Base-by-base conservation (phyloP, 64 coral and sea anemone genomes). In the Actinia equina region DNA sequence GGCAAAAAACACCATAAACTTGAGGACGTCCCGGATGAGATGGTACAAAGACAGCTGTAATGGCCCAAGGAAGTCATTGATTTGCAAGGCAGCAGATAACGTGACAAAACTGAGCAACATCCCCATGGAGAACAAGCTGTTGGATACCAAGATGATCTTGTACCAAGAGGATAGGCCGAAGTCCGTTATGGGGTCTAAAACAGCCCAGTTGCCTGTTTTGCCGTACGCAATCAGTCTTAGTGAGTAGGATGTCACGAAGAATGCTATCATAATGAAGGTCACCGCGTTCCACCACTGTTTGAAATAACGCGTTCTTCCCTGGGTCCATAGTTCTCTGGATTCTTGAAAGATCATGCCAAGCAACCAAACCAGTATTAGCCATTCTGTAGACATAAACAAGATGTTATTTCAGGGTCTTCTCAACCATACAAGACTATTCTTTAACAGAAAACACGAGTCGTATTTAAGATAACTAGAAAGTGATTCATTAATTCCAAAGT, bases 1-100 rank as follows among this genome's bases (percentile, higher is more conserved):
- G 12, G 52, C 84, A 78, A 94, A 90, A 59, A 94, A 94, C 18
- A 94, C 77, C 30, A 94, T n/a, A 71, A 94, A 94, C 92, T 94
- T 94, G 19, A 90, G 20, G 74, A 94, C 85, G 86, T 94, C 92
- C 0, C 74, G 82, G 27, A 94, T 83, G 79, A 94, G 76, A 41
- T 67, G 64, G 77, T 94, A 94, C 83, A 94, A 74, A 5, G 92
- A 94, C 20, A 94, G 88, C 80, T 94, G 92, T 42, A 94, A 20
- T 70, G 92, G 92, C 8, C 92, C 92, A 41, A 94, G 58, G 2
- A 86, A 83, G 16, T 63, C 84, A 52, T 90, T 94, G 46, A 87
- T 84, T 82, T 94, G 92, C 59, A 94, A 90, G 25, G 85, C 83
- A 22, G 71, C 88, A 44, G 89, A 59, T 19, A 94, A 80, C 27